Conservation (phyloP, 2,113 vertebrate species). For the crab-eating macaque (Macaca fascicularis) region DNA sequence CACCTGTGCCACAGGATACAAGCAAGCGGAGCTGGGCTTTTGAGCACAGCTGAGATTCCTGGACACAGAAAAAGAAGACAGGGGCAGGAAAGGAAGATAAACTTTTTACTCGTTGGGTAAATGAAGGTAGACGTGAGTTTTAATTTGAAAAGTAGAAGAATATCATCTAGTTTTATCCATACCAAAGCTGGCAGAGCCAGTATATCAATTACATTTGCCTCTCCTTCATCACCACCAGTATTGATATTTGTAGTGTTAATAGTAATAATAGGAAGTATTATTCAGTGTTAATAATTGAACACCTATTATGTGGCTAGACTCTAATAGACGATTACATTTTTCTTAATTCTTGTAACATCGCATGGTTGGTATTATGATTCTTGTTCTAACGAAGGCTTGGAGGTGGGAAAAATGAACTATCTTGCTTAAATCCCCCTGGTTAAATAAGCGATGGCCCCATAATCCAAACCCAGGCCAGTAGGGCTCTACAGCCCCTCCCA, state of each 20-base stretch:
- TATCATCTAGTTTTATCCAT: neutral
- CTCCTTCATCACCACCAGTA: neutral
- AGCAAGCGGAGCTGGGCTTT: neutral
- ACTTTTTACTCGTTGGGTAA: rapidly evolving
- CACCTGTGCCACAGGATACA: rapidly evolving
- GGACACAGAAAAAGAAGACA: neutral
- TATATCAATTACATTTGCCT: neutral
- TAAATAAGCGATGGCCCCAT: neutral
- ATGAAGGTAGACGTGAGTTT: neutral
- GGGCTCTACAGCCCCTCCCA: neutral
- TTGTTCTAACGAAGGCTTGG: neutral
- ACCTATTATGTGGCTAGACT: neutral
- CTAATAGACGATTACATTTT: neutral
- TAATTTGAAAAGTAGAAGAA: neutral
- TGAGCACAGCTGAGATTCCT: neutral
- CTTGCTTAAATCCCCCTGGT: neutral
- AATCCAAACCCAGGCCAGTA: neutral
- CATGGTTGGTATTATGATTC: neutral
- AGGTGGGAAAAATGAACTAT: neutral
- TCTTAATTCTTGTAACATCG: neutral
- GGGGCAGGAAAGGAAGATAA: neutral
- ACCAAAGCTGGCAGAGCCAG: neutral
- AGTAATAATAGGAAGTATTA: neutral
- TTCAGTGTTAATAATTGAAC: neutral
- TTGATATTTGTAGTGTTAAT: neutral